phyloP scores from a whole-genome alignment of 2,888 invertebrate species.

The Acronicta psi region DNA sequence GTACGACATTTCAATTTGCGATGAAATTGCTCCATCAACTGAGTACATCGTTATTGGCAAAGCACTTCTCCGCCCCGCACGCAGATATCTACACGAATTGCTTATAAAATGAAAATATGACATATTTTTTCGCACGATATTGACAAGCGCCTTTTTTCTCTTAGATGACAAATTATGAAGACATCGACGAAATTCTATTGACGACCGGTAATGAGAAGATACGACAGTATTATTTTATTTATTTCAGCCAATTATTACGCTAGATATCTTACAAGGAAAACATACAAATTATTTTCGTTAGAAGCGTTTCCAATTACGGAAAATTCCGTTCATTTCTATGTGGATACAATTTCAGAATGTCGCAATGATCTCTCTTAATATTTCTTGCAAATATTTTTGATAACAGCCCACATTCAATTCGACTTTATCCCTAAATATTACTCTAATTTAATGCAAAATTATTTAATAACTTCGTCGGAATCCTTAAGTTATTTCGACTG shows the following conservation, averaged over 20 bases:
- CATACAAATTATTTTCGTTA: conserved; percentile 11
- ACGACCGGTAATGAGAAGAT: conserved; percentile 14
- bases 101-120: conserved; percentile 51
- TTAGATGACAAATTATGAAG: conserved; percentile 30
- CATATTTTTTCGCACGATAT: conserved; percentile 35
- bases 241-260: conserved; percentile 12
- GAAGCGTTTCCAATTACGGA: conserved; percentile 32
- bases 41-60: conserved; percentile 57
- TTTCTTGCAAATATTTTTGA: conserved; percentile 24
- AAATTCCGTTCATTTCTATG: conserved; percentile 18
- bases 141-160: conserved; percentile 31
- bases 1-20: conserved; percentile 66
- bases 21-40: conserved; percentile 65
- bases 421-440: conserved; percentile 17
- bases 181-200: conserved; percentile 15
- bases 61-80: conserved; percentile 41
- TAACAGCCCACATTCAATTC: conserved; percentile 1
- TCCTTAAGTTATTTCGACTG: conserved; percentile 32
- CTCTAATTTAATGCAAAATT: conserved; percentile 32
- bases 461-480: conserved; percentile 38
- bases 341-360: conserved; percentile 15
- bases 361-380: neutral
- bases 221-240: conserved; percentile 4
- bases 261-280: conserved; percentile 13
- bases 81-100: conserved; percentile 57